phyloP scores from a whole-genome alignment of 2,888 invertebrate species.

The Leucophora obtusa region DNA sequence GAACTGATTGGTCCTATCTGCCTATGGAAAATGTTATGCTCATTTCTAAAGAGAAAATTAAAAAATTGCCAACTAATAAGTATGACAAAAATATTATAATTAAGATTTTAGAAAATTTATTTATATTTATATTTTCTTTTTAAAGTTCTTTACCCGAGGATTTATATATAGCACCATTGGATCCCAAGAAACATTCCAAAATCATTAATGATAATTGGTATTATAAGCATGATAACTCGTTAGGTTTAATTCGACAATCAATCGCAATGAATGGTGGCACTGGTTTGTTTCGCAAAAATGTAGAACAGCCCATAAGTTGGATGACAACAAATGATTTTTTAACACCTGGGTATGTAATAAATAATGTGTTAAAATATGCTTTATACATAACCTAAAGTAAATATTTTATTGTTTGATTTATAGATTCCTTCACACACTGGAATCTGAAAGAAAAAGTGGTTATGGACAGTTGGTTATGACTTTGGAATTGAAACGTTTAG shows the following conservation, averaged over 20 bases:
- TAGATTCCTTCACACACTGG: conserved; percentile 35
- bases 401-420: too few relatives aligned
- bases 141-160: conserved; percentile 16
- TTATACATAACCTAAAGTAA: too few relatives aligned
- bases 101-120: too few relatives aligned
- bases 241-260: conserved; percentile 26
- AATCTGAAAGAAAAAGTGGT: conserved; percentile 26
- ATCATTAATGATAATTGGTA: conserved; percentile 34
- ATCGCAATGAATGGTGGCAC: conserved; percentile 38
- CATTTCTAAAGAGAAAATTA: conserved; percentile 34
- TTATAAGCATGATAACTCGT: conserved; percentile 18
- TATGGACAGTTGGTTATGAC: conserved; percentile 35
- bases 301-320: conserved; percentile 32
- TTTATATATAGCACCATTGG: conserved; percentile 32
- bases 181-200: conserved; percentile 27
- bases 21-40: conserved; percentile 35
- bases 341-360: conserved; percentile 41
- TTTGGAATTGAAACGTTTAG: conserved; percentile 39
- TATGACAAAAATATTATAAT: conserved; percentile 5
- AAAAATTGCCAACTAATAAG: conserved; percentile 17
- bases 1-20: conserved; percentile 21
- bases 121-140: too few relatives aligned
- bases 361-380: too few relatives aligned
- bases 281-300: conserved; percentile 24
- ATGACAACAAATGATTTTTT: conserved; percentile 38